Evolutionary conservation across 2,888 invertebrate species (phyloP), one percentile per base, ranked within the genome.

Genomic region (Drymonia ruficornis): DNA sequence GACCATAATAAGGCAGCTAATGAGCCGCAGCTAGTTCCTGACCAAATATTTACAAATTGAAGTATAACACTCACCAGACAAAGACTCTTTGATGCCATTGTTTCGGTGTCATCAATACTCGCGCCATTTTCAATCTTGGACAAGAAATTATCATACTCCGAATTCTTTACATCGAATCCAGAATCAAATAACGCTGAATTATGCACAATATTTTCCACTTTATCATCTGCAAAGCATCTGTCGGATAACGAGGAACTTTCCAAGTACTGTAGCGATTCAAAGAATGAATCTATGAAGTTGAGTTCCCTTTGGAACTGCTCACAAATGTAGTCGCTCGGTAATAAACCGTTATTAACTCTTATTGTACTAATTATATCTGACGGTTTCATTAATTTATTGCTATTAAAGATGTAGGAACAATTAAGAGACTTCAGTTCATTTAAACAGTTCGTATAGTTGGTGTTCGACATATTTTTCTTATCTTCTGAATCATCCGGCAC

Each of bases 81-180:
- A 86, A 92, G 89, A 84, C 89, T 91, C 83, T 90, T 89, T 59
- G 92, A 88, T 56, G 89, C 88, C 84, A 89, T 91, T 89, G 91
- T 91, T 84, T 90, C 85, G 23, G 77, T 74, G 69, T 88, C 84
- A 53, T 85, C 84, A 67, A 78, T 74, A 74, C 75, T 78, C 53
- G 78, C 68, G 67, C 78, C 84, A 80, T 86, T 83, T 75, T 88
- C 87, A 50, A 88, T 80, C 62, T 84, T 87, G 23, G 88, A 78
- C 60, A 89, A 70, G 67, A 88, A 82, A 52, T 79, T 79, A 49
- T 83, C 75, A 53, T 87, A 89, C 50, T 86, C 86, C 0, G 80
- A 74, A 67, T 74, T 80, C 53, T 81, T 85, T 6, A 71, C 67
- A 49, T 83, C 77, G 42, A 83, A 73, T 48, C 78, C 75, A n/a